Base-by-base conservation (phyloP, 2,113 vertebrate species). In the Tiliqua scincoides region DNA sequence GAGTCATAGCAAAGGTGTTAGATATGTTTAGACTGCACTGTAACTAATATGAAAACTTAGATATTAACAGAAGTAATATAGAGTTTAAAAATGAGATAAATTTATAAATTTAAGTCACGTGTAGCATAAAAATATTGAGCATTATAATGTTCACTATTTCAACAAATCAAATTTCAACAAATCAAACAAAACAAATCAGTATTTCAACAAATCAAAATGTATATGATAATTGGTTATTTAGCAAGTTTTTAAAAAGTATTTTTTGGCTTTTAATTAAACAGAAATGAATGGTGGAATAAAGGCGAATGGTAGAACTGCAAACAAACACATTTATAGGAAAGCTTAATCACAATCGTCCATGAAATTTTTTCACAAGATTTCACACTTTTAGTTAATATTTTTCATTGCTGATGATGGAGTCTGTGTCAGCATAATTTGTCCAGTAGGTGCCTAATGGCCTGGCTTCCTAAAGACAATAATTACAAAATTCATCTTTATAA, bases 341-440 rank as follows among this genome's bases (percentile, higher is more conserved):
- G 6, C 6, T 12, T 54, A 25, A 70, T 68, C n/a, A 59, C 57
- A 63, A 48, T 27, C 18, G 77, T 52, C 14, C 37, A 62, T 52
- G 37, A 48, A 25, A 35, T 62, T 18, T 72, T 72, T 80, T 25
- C 37, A 52, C 10, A 73, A 43, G 40, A 68, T 20, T 84, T 86
- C 52, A 17, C 65, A 72, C 70, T 23, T 48, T 11, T 62, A 85
- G 1, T 84, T 7, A 79, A 81, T 74, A 15, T 57, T 82, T 91
- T 83, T 57, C 35, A 73, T 3, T 43, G 75, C 72, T 84, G 57
- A 8, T 79, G 23, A 74, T 79, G 83, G 77, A 32, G 65, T 88
- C 63, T 77, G 90, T 75, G n/a, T 61, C 37, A 73, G 18, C 11
- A 14, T 84, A 61, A 83, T 84, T 83, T 84, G 6, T 78, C 65